Base-by-base conservation (phyloP, 2,888 invertebrate genomes). In the Lydus trimaculatus region DNA sequence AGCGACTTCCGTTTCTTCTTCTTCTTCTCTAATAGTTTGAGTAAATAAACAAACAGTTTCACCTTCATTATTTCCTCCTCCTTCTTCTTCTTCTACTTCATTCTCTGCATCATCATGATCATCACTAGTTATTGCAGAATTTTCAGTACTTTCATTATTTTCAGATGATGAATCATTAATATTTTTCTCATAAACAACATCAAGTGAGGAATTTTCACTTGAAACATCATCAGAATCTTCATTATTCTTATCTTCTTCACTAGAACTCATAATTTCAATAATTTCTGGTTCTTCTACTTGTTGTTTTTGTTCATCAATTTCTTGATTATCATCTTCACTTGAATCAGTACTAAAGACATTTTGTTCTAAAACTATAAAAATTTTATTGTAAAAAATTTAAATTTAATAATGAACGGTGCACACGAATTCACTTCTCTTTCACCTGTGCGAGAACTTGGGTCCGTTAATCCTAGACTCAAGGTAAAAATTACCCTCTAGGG, bases 251-350 rank as follows among this genome's bases (percentile, higher is more conserved):
- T 31, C 58, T 67, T 69, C 64, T 39, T 71, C 68, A 66, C 67
- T 71, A 11, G 71, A 71, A 66, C 71, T 71, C 1, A 58, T 58
- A 48, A 71, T 71, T 67, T 71, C 71, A n/a, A 71, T 71, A 63
- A 71, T 63, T 28, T 71, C 67, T 25, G 61, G 31, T 31, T 62
- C 67, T 64, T 28, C 36, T 61, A 28, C 11, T 61, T 56, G 58
- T 39, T 7, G 15, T 9, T 25, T 31, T 23, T 58, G 43, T 56
- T 13, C 58, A 25, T 43, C 17, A 15, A 31, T 15, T 25, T 4
- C 15, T n/a, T 5, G n/a, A n/a, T 52, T 25, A 25, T 68, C 62
- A 43, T 58, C n/a, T 23, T 39, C 31, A 67, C 36, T 67, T 61
- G 48, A 48, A 33, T 61, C 58, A 4, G 58, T 58, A 17, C 62